A percentile compares a stretch with the other conserved stretches of the same genome.
Evolutionary conservation across 1,140 invertebrate genomes (phyloP).

Genomic region (Drusus annulatus): DNA sequence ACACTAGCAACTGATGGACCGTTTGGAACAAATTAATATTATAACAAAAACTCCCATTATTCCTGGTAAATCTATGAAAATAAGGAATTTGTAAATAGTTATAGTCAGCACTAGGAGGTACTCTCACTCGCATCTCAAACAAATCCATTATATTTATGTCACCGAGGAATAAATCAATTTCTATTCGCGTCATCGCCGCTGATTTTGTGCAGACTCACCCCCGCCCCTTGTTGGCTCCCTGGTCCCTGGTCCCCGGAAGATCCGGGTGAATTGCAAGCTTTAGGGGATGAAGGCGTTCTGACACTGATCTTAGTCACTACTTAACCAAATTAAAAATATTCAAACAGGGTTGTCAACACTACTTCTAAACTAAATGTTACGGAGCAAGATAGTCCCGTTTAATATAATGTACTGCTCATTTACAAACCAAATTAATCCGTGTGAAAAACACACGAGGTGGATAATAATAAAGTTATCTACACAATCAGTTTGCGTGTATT

Average conservation of each 20-base stretch:
- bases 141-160: slow-evolving; percentile 43
- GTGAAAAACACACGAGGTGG: no score
- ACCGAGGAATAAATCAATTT: slow-evolving; percentile 34
- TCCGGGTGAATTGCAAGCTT: not conserved
- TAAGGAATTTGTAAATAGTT: not conserved
- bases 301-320: slow-evolving; percentile 44
- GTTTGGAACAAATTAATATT: no score
- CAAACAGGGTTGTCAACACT: slow-evolving; percentile 9
- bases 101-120: not conserved
- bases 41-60: no score
- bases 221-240: not conserved
- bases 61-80: no score
- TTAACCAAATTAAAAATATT: slow-evolving; percentile 43
- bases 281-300: not conserved
- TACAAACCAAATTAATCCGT: no score
- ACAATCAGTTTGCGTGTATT: no score
- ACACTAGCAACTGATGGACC: no score
- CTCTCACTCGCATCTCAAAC: not conserved
- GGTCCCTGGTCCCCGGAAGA: not conserved
- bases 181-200: slow-evolving; percentile 34
- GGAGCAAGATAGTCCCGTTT: no score
- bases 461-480: no score
- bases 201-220: slow-evolving; percentile 43
- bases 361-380: no score
- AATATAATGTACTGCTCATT: not conserved